Conservation (phyloP, 2,113 vertebrate species). For the Coptodon bakossiorum region DNA sequence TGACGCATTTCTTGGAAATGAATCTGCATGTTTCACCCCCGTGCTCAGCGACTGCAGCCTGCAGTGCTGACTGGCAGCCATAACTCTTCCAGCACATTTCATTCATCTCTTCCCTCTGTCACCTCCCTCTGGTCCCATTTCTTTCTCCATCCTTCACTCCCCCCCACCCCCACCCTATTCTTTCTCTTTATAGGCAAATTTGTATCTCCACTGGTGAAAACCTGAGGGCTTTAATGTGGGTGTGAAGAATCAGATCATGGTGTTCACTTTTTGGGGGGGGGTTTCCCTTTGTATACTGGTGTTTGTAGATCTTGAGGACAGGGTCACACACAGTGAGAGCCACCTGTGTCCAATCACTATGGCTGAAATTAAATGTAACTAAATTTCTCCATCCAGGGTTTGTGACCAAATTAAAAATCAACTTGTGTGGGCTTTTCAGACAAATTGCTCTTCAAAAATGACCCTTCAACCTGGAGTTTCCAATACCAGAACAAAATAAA, state of each 20-base stretch:
- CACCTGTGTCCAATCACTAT: neutral
- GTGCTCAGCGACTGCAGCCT: neutral
- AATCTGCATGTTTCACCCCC: neutral
- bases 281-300: neutral
- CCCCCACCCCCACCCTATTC: accelerated
- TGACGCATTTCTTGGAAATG: neutral
- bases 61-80: conserved; percentile 26
- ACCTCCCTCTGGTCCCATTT: neutral
- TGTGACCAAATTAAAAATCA: neutral
- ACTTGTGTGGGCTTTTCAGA: neutral
- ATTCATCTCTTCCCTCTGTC: neutral
- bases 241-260: neutral
- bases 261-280: neutral
- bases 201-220: neutral
- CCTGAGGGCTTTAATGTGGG: neutral
- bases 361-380: neutral
- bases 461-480: neutral
- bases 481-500: neutral
- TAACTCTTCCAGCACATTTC: conserved; percentile 37
- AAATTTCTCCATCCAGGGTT: neutral
- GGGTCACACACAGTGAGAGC: neutral
- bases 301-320: neutral
- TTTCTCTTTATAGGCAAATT: neutral
- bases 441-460: neutral
- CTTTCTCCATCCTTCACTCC: neutral